Evolutionary conservation across 1,140 invertebrate species (phyloP), one percentile per base, ranked within the genome.

Genomic region (Drosophila littoralis): DNA sequence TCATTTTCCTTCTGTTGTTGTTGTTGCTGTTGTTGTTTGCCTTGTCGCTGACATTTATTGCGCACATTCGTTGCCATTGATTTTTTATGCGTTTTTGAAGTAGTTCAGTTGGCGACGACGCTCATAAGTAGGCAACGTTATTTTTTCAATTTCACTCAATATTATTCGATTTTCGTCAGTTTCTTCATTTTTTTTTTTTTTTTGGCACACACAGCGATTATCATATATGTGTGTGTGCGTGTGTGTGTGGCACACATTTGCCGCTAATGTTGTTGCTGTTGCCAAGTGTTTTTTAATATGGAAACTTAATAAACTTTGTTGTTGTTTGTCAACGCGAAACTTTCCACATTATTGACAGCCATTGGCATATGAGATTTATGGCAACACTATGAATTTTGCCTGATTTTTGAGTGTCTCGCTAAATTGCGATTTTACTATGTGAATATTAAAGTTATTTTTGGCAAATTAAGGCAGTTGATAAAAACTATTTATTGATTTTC

Each of bases 81-180:
- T 89, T 88, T 89, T 88, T 84, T 84, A 89, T 89, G 80, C 80
- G 63, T 78, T 84, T 88, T 88, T 89, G 74, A 83, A 83, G 81
- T 80, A 82, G 80, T 83, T 83, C 76, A 70, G 67, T 79, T 70
- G 57, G 50, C 51, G 50, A 45, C 75, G 51, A 45, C 75, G 51
- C 78, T 28, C 65, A 83, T 78, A 85, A 85, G 78, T 85, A 75
- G 51, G 60, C 76, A 61, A 79, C 79, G 57, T 38, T 75, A 52
- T 75, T 69, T 88, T 75, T 72, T 73, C 66, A 75, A 67, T 86
- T 69, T 76, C 36, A 48, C 48, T 46, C 33, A 9, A 42, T 65
- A 22, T 70, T 68, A 48, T 75, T 75, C 52, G 66, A 59, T 70
- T 65, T 69, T 76, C 76, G 50, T 54, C 45, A 61, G 61, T 78